Evolutionary conservation across 2,113 vertebrate genomes (phyloP).

Genomic region (Trichechus manatus): DNA sequence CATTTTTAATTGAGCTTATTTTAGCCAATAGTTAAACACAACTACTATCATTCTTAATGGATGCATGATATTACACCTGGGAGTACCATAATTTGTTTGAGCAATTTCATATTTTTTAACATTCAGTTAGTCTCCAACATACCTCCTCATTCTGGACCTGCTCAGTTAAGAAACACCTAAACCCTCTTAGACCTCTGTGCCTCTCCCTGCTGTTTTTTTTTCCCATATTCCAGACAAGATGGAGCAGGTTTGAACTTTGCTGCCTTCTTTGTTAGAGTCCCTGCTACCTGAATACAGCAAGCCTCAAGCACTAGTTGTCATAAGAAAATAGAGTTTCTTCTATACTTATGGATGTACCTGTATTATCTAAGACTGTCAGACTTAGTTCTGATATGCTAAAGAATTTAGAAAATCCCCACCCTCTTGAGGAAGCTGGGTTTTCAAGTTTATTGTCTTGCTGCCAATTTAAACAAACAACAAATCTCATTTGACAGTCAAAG

Average conservation of each 20-base stretch:
- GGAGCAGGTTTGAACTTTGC: background rate
- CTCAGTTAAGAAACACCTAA: background rate
- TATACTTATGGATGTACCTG: background rate
- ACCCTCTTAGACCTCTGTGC: background rate
- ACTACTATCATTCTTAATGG: background rate
- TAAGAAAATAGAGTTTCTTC: background rate
- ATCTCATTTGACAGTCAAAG: conserved; percentile 52
- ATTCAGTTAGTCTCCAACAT: background rate
- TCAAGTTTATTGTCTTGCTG: conserved; percentile 39
- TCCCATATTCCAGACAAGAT: background rate
- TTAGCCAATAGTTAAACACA: background rate
- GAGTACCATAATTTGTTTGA: background rate
- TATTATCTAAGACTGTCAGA: background rate
- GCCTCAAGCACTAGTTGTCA: background rate
- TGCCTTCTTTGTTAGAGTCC: background rate
- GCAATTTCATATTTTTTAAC: background rate
- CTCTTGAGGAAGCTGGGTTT: background rate
- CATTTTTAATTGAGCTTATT: background rate
- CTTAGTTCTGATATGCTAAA: background rate
- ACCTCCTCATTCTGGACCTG: background rate
- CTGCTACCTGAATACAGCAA: too few relatives aligned
- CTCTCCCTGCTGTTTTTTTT: background rate
- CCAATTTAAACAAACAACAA: conserved; percentile 42
- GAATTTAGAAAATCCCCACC: conserved; percentile 20
- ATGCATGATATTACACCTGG: fast-evolving